A percentile compares a stretch with the other conserved stretches of the same genome.
Evolutionary conservation across 2,888 invertebrate species (phyloP).

Genomic region (Coecobrya sp.): DNA sequence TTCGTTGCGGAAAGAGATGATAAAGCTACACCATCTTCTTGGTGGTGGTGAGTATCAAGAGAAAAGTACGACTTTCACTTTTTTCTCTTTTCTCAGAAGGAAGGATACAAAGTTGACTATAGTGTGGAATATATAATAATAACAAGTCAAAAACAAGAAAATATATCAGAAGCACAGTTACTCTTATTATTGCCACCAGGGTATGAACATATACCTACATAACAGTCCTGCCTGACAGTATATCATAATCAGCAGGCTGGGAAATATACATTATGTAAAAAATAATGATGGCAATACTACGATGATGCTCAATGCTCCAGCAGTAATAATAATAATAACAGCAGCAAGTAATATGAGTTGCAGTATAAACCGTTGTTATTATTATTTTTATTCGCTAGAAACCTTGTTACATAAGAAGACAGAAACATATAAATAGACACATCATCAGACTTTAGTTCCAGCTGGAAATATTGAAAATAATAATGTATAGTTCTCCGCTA

Average conservation of each 20-base stretch:
- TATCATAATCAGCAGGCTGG: constrained; percentile 16
- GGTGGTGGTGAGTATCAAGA: constrained; percentile 15
- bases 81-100: constrained; percentile 1
- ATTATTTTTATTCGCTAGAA: neutral
- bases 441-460: neutral
- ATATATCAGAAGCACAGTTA: constrained; percentile 9
- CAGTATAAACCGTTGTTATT: constrained; percentile 15
- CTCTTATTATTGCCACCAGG: neutral
- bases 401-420: neutral
- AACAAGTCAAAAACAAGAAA: constrained; percentile 21
- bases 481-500: neutral
- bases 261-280: constrained; percentile 3
- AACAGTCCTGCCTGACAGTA: constrained; percentile 8
- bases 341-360: constrained; percentile 35
- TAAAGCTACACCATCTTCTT: neutral
- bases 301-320: constrained; percentile 24
- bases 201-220: neutral
- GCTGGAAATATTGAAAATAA: constrained; percentile 32
- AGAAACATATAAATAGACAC: neutral
- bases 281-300: constrained; percentile 12
- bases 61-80: constrained; percentile 63
- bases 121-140: constrained; percentile 8
- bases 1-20: neutral
- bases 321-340: constrained; percentile 24
- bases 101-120: constrained; percentile 13